Evolutionary conservation across 2,888 invertebrate species (phyloP), one percentile per base, ranked within the genome.

Genomic region (Stenotaenia linearis): DNA sequence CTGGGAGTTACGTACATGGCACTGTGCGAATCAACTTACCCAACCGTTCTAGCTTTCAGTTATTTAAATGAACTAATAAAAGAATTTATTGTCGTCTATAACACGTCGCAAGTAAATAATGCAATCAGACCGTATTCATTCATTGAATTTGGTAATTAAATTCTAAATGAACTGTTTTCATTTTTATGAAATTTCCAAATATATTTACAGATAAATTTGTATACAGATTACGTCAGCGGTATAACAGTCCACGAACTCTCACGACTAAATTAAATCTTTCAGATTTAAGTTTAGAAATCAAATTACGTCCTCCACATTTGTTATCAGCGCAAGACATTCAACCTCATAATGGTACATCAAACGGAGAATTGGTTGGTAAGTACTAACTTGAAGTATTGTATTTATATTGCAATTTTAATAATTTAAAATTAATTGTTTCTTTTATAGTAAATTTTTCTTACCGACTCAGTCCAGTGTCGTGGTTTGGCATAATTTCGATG

Each of bases 41-140:
- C 88, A 10, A 82, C 85, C 40, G 86, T 87, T 0, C 83, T 88
- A 76, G 87, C 87, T 0, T 87, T 87, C 83, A 86, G 87, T 80
- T 88, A 87, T 83, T 83, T 88, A 12, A 85, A 86, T 81, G 88
- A 88, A 82, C 82, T 88, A 23, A 85, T 85, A 84, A 85, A 84
- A 81, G 87, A 88, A 81, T 88, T 88, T 79, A 83, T 86, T 35
- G 82, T 84, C 21, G 84, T 83, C 37, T 87, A 86, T 83, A 85
- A 86, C 61, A 82, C 84, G 45, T 82, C 82, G 9, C 84, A 84
- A 81, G 84, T 88, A 10, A 84, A 83, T 77, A 82, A 84, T 76
- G 85, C 85, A 18, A 84, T 85, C 74, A 83, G 88, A 79, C 88
- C 88, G 0, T 88, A 87, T 82, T 84, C 85, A 69, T 86, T 87